Base-by-base conservation (phyloP, 1,140 invertebrate genomes). In the Aplysia californica region DNA sequence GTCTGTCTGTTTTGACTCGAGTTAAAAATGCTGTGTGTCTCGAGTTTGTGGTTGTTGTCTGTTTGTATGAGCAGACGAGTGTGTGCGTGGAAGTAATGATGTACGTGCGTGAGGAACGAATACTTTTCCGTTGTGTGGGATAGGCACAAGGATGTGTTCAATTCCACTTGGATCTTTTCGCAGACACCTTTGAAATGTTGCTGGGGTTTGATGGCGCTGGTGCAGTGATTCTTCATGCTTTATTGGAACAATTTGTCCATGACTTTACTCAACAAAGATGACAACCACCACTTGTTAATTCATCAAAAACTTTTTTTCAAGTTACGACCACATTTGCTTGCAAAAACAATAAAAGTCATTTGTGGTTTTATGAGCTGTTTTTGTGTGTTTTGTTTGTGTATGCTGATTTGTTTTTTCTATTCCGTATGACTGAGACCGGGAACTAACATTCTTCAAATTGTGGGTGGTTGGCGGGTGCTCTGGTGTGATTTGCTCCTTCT, bases 271-370 rank as follows among this genome's bases (percentile, higher is more conserved):
- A 39, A 58, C 50, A 56, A 71, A 56, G 69, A 72, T n/a, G 56
- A 65, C 71, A 61, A 74, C 71, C 71, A 74, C 35, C 58, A 65
- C 41, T 64, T 64, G 36, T 74, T 64, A 64, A 18, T 33, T 71
- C 35, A 55, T 56, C 36, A 64, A 66, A 66, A 58, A 75, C 41
- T 0, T 3, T 23, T 50, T 70, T 66, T 55, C 33, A 68, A 76
- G 64, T 76, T 76, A 2, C 41, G 38, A 38, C 64, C 74, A 68
- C 41, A 26, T 26, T 39, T 58, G 44, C 33, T 38, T 76, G 38
- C 66, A 59, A 76, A 68, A 68, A 58, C 65, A 76, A 68, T 39
- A 67, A 68, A n/a, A 58, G 66, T 76, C 65, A 68, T 59, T 23
- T 39, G 64, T 68, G 65, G 64, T 68, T 76, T 44, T 50, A 33